Evolutionary conservation across 2,888 invertebrate species (phyloP).

Genomic region (Urechis unicinctus): DNA sequence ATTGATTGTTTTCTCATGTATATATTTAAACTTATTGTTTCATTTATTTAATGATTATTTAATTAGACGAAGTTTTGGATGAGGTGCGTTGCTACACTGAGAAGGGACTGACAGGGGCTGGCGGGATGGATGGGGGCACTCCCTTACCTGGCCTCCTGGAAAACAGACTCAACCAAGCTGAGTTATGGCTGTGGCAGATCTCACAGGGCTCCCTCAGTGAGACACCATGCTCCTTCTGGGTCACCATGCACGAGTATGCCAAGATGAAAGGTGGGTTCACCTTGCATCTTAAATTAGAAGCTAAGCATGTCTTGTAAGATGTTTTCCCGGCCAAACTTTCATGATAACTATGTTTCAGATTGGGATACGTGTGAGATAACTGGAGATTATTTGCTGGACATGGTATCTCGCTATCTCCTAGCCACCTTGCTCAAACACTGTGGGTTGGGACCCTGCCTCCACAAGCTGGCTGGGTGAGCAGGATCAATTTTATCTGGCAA

Average conservation of each 20-base stretch:
- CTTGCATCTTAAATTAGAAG: not conserved
- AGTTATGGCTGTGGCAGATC: constrained; percentile 10
- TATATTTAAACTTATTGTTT: too few species aligned
- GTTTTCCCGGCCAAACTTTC: too few species aligned
- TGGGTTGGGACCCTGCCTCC: constrained; percentile 44
- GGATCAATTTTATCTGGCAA: not conserved
- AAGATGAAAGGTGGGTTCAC: constrained; percentile 28
- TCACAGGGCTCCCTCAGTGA: constrained; percentile 23
- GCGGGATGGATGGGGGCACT: too few species aligned
- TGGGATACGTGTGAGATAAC: constrained; percentile 55
- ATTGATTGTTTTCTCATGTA: too few species aligned
- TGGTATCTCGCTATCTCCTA: constrained; percentile 54
- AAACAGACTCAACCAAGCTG: too few species aligned
- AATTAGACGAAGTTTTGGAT: too few species aligned
- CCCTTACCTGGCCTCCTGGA: too few species aligned
- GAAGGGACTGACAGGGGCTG: too few species aligned
- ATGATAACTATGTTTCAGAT: constrained; percentile 34
- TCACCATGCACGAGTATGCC: constrained; percentile 33
- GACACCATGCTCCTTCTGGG: constrained; percentile 24
- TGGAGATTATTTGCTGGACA: constrained; percentile 52
- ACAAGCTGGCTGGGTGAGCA: not conserved
- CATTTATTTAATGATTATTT: too few species aligned
- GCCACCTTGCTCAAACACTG: constrained; percentile 56
- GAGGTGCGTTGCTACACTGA: too few species aligned
- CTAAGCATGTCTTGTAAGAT: not conserved